Base-by-base conservation (phyloP, 2,888 invertebrate genomes). In the Diarsia rubi region DNA sequence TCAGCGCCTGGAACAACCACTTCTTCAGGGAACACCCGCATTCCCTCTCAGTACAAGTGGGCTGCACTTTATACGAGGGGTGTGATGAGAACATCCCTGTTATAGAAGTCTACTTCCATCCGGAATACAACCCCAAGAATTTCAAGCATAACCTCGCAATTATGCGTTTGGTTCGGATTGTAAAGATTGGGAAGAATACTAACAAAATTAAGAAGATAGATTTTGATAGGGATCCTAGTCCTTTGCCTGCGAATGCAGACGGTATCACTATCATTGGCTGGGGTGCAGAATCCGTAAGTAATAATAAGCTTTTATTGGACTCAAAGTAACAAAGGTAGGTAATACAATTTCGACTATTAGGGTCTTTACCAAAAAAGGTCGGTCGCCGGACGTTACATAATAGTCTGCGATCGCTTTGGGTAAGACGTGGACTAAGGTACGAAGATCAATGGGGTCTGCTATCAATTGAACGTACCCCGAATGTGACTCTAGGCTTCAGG, bases 1-100 rank as follows among this genome's bases (percentile, higher is more conserved):
- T 14, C 79, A 95, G 95, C 63, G 94, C 94, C 0, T 94, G 92
- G 90, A 96, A 95, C 85, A 96, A 95, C 72, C 92, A 95, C 1
- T 93, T 95, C 80, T 95, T 91, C 79, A 92, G 95, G 0, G 95
- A 95, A 77, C 95, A 95, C 71, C 95, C 95, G 0, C 89, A 92
- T 0, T 95, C 94, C 62, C 91, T 94, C n/a, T 91, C 95, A 2
- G 93, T 94, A 2, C 90, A 93, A 21, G 88, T 95, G 0, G 96
- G 96, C 14, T 94, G 93, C 80, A 90, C 90, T n/a, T 93, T 90
- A 78, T 93, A 92, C 82, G 88, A 85, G 2, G 87, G 88, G 1
- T 92, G 93, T 0, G 95, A 95, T 0, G 95, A 95, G 73, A 88
- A 86, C 3, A 91, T 96, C 19, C 82, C 90, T 0, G 87, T 94